Evolutionary conservation across 2,113 vertebrate species (phyloP).

Genomic region (Tragelaphus scriptus): DNA sequence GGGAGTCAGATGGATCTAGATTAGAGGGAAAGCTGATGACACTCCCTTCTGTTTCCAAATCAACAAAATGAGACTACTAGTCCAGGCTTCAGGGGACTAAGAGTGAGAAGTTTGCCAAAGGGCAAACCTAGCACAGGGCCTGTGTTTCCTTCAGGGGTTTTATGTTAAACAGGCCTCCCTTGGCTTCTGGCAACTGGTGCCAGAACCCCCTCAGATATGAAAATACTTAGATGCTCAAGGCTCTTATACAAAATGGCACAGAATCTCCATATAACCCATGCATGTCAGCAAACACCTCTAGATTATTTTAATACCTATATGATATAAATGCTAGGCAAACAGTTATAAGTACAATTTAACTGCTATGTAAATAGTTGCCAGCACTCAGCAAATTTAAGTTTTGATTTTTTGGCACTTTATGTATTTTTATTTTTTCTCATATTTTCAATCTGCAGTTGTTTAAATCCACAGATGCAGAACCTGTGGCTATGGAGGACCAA

Average conservation of each 20-base stretch:
- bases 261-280: neutral
- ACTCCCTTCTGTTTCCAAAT: neutral
- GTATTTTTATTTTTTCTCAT: neutral
- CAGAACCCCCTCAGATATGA: neutral
- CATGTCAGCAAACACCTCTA: neutral
- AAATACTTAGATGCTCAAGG: neutral
- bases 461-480: neutral
- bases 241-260: neutral
- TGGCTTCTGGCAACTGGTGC: neutral
- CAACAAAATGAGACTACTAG: neutral
- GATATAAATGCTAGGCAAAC: neutral
- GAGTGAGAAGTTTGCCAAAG: neutral
- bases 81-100: neutral
- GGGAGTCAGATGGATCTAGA: neutral
- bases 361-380: neutral
- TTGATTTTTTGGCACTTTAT: neutral
- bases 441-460: neutral
- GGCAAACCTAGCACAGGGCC: neutral
- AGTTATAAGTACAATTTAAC: neutral
- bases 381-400: neutral
- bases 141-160: neutral
- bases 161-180: neutral
- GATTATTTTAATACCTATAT: neutral
- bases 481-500: neutral
- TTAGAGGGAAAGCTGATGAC: neutral